phyloP scores from a whole-genome alignment of 2,797 vertebrate species.

The Vespertilio murinus region DNA sequence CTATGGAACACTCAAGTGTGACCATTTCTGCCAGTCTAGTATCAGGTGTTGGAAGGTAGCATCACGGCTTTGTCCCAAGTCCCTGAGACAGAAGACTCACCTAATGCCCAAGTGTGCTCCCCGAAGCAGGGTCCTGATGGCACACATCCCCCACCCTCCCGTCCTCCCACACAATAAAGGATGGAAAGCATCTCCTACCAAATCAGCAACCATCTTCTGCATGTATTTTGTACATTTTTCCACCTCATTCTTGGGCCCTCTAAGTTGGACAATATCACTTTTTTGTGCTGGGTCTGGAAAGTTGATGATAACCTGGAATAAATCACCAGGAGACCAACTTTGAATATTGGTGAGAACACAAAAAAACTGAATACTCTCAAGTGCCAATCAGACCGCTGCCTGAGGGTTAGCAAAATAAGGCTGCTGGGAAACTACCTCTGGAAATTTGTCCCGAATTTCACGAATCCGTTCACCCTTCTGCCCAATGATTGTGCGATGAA shows the following conservation, averaged over 20 bases:
- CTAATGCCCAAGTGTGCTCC: accelerated
- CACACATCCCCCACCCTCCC: accelerated
- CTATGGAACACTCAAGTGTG: not conserved
- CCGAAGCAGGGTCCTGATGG: not conserved
- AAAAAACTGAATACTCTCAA: accelerated
- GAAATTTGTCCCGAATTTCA: slow-evolving; percentile 98
- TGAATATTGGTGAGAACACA: no score
- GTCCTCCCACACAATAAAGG: not conserved
- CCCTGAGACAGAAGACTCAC: accelerated
- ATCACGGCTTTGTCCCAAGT: not conserved
- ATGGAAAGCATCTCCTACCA: slow-evolving; percentile 81
- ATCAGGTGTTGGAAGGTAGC: no score
- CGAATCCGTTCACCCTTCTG: slow-evolving; percentile 99
- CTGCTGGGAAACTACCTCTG: slow-evolving; percentile 87
- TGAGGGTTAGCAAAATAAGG: accelerated
- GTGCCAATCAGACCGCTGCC: accelerated
- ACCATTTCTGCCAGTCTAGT: not conserved
- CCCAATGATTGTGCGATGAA: slow-evolving; percentile 98
- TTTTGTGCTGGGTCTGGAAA: slow-evolving; percentile 98
- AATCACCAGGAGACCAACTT: not conserved
- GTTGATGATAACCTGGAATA: slow-evolving; percentile 95
- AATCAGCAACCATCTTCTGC: slow-evolving; percentile 97
- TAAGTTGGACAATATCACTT: slow-evolving; percentile 96
- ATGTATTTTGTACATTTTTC: slow-evolving; percentile 99
- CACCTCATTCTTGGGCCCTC: slow-evolving; percentile 96